Percentiles rank a stretch among this genome's conserved stretches.
Evolutionary conservation across 2,113 vertebrate species (phyloP).

Genomic region (Zosterops borbonicus): DNA sequence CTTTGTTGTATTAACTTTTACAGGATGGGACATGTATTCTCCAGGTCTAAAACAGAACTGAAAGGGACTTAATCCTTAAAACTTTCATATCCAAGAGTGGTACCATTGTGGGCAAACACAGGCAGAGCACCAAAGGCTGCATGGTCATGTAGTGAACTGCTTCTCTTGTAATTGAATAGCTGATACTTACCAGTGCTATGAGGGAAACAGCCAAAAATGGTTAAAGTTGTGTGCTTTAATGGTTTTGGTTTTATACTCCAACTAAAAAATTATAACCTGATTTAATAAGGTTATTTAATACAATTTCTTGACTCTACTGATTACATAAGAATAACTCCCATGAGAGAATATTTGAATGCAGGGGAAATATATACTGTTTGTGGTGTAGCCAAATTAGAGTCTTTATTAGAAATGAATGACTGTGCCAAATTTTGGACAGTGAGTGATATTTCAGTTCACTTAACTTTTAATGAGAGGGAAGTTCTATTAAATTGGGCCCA

Average conservation of each 20-base stretch:
- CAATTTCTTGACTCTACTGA: neutral
- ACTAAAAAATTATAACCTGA: neutral
- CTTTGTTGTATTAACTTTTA: neutral
- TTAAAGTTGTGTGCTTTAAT: neutral
- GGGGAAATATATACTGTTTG: slow-evolving; percentile 4
- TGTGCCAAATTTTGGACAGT: slow-evolving; percentile 19
- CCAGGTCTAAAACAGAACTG: neutral
- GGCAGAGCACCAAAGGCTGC: neutral
- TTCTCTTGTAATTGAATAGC: neutral
- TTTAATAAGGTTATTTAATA: slow-evolving; percentile 12
- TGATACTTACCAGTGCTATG: neutral
- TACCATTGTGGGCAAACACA: neutral
- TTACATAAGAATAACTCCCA: neutral
- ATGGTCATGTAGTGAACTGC: neutral
- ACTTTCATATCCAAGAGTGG: neutral
- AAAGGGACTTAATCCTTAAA: neutral
- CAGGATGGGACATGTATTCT: neutral
- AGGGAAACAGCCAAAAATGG: neutral
- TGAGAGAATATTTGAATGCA: neutral
- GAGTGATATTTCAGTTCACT: slow-evolving; percentile 34
- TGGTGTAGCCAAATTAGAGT: neutral
- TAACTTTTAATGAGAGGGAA: slow-evolving; percentile 23
- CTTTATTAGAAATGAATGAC: slow-evolving; percentile 28
- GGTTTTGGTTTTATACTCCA: neutral
- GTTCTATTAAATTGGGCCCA: slow-evolving; percentile 9